Evolutionary conservation across 2,888 invertebrate genomes (phyloP).

Genomic region (Morpho achilles): DNA sequence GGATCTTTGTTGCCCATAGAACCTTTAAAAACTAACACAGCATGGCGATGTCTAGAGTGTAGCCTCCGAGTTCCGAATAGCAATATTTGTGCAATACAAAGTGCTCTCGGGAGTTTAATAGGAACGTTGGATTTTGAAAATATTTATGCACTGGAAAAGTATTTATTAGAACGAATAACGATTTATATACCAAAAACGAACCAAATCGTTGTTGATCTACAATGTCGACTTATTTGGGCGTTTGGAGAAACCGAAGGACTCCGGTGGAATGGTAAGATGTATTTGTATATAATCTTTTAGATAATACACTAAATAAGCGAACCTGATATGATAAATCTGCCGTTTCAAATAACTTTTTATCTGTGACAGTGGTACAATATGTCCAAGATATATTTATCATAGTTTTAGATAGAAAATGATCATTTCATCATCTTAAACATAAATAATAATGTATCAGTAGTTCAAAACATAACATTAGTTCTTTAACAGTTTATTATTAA

Average conservation of each 20-base stretch:
- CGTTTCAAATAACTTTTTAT: too few relatives aligned
- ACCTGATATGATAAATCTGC: background rate
- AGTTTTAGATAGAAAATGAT: too few relatives aligned
- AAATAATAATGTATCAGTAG: too few relatives aligned
- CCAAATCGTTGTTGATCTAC: conserved; percentile 81
- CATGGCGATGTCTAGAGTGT: conserved; percentile 82
- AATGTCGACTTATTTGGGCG: conserved; percentile 81
- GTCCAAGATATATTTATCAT: too few relatives aligned
- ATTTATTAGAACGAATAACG: conserved; percentile 72
- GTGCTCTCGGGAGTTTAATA: conserved; percentile 76
- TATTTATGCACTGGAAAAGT: conserved; percentile 75
- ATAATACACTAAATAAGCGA: background rate
- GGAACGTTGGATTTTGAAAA: conserved; percentile 69
- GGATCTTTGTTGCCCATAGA: conserved; percentile 80
- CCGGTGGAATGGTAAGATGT: conserved; percentile 77
- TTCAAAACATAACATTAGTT: too few relatives aligned
- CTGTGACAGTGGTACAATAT: too few relatives aligned
- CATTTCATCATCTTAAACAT: too few relatives aligned
- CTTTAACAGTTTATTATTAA: too few relatives aligned
- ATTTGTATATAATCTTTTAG: background rate
- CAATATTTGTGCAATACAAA: conserved; percentile 72
- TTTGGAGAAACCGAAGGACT: conserved; percentile 78
- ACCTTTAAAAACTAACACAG: conserved; percentile 67
- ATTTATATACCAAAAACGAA: conserved; percentile 79
- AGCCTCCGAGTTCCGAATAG: conserved; percentile 60